These are phyloP conservation scores for Sinocyclocheilus maitianheensis DNA, from an alignment of 2,113 vertebrate genomes.

Conservation along the genomic window DNA sequence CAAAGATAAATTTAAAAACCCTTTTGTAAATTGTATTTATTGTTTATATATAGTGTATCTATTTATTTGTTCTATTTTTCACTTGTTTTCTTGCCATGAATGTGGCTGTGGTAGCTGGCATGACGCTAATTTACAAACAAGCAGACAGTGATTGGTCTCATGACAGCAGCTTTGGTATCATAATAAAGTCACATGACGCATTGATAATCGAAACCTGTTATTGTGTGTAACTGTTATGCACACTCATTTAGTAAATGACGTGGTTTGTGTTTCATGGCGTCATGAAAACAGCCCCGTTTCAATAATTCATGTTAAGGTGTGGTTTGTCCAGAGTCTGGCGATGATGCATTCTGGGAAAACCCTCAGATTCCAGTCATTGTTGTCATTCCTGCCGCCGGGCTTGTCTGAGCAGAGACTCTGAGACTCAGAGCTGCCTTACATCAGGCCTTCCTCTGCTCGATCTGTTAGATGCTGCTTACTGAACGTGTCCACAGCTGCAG, in stretches of 20 bases:
- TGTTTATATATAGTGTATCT: too few species aligned
- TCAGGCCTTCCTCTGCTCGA: neutral
- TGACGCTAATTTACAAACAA: too few species aligned
- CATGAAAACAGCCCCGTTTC: neutral
- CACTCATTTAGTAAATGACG: slow-evolving; percentile 44
- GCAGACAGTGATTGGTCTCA: too few species aligned
- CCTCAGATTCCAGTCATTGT: slow-evolving; percentile 77
- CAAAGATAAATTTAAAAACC: too few species aligned
- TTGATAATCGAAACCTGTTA: neutral
- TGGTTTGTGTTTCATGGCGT: neutral
- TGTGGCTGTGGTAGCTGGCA: too few species aligned
- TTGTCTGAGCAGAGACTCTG: slow-evolving; percentile 59
- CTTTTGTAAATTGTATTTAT: too few species aligned
- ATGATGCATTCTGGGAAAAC: slow-evolving; percentile 69
- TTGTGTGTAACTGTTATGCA: slow-evolving; percentile 7
- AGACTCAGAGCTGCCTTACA: too few species aligned
- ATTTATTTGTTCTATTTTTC: too few species aligned
- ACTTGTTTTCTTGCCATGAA: too few species aligned
- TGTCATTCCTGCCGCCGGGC: slow-evolving; percentile 72
- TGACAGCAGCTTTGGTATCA: neutral
- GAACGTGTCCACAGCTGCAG: neutral
- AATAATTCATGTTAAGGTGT: slow-evolving; percentile 52
- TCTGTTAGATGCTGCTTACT: too few species aligned
- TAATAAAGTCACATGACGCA: neutral
- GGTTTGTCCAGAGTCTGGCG: neutral